Evolutionary conservation across 2,888 invertebrate species (phyloP), one percentile per base, ranked within the genome.

Genomic region (Adineta ricciae): DNA sequence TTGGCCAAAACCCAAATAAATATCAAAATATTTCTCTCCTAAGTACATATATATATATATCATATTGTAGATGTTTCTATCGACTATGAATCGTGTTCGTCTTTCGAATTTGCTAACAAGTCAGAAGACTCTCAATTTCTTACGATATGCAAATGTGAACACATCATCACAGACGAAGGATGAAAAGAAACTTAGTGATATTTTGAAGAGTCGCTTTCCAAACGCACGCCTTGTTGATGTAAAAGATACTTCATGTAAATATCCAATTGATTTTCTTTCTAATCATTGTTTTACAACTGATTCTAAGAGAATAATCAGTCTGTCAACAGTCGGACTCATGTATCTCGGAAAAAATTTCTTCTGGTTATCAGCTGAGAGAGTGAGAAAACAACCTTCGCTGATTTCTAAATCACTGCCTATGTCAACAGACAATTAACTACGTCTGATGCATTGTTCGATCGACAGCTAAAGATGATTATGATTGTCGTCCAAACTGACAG

Each of bases 241-340:
- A 14, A 87, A 88, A 73, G 91, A 90, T 87, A 89, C 90, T 64
- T 90, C 90, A 85, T 89, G 90, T 90, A 83, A 86, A 84, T 86
- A 83, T 83, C 9, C 24, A 21, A 24, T 19, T 50, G 14, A 27
- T 73, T 54, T 83, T 83, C n/a, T n/a, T 46, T 46, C 46, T 46
- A 46, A 46, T 46, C 46, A 8, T n/a, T n/a, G n/a, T n/a, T n/a
- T n/a, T n/a, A n/a, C n/a, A n/a, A n/a, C n/a, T n/a, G n/a, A n/a
- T n/a, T n/a, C n/a, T n/a, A n/a, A n/a, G n/a, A n/a, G n/a, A n/a
- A n/a, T n/a, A n/a, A n/a, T n/a, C n/a, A n/a, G n/a, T n/a, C n/a
- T n/a, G n/a, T n/a, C n/a, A n/a, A n/a, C n/a, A n/a, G n/a, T n/a
- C n/a, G n/a, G n/a, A n/a, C n/a, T n/a, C n/a, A n/a, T n/a, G n/a